Evolutionary conservation across 2,113 vertebrate species (phyloP).

Genomic region (Megaptera novaeangliae): DNA sequence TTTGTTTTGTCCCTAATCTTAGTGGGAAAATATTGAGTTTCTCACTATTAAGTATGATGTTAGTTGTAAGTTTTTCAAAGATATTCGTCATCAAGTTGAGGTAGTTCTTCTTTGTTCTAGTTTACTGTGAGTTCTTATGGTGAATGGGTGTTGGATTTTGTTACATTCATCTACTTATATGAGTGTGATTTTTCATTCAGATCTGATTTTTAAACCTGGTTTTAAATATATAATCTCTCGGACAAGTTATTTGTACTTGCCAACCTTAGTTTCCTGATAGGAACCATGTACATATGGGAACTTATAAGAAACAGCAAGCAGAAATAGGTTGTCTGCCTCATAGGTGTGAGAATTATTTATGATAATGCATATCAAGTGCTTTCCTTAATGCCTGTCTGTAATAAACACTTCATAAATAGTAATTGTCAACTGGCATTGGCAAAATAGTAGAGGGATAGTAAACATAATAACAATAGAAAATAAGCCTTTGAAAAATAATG

Average conservation of each 20-base stretch:
- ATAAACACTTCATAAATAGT: background rate
- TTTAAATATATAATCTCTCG: background rate
- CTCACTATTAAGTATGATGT: background rate
- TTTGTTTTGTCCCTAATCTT: background rate
- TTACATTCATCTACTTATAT: background rate
- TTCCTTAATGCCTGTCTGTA: background rate
- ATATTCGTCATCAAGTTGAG: background rate
- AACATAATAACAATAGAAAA: background rate
- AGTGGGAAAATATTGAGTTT: background rate
- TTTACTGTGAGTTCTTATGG: background rate
- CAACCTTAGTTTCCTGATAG: background rate
- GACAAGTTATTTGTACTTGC: background rate
- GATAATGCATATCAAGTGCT: background rate
- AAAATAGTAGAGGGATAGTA: background rate
- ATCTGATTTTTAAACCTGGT: background rate
- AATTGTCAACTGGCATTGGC: background rate
- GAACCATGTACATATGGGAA: background rate
- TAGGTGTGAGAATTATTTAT: background rate
- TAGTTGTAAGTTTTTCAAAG: background rate
- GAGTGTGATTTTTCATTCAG: background rate
- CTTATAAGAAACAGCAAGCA: background rate
- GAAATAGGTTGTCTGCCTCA: background rate
- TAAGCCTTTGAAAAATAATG: background rate
- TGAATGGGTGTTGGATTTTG: background rate
- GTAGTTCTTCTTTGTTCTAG: background rate